These are phyloP conservation scores for Drosophila lacertosa DNA, from an alignment of 1,140 invertebrate species.

Conservation along the genomic window DNA sequence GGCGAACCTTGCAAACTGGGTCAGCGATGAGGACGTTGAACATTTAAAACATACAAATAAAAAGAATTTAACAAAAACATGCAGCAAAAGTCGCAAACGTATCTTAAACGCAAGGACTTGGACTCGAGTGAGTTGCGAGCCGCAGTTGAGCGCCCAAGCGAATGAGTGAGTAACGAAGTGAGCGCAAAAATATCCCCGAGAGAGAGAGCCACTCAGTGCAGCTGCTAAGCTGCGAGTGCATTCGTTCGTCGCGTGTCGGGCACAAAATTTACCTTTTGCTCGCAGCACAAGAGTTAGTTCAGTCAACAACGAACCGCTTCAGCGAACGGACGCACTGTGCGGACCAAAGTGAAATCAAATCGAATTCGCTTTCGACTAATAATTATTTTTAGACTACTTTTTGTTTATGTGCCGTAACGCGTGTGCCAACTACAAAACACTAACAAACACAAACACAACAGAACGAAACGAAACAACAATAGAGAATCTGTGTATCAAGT, in stretches of 20 bases:
- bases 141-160: background rate
- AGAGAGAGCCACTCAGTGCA: constrained; percentile 11
- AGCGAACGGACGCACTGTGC: constrained; percentile 67
- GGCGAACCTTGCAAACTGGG: constrained; percentile 51
- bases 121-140: constrained; percentile 5
- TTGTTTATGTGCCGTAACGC: constrained; percentile 68
- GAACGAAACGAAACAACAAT: constrained; percentile 20
- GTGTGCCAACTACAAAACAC: constrained; percentile 46
- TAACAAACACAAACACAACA: constrained; percentile 16
- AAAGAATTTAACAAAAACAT: constrained; percentile 7
- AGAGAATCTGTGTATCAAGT: background rate
- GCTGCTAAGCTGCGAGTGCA: constrained; percentile 17
- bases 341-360: constrained; percentile 30
- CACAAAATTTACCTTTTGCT: constrained; percentile 20
- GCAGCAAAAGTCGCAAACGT: constrained; percentile 52
- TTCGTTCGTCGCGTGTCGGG: background rate
- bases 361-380: constrained; percentile 45
- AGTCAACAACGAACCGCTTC: constrained; percentile 62
- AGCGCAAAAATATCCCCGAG: constrained; percentile 16
- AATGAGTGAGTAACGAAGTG: constrained; percentile 7
- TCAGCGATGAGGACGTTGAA: constrained; percentile 58
- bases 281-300: constrained; percentile 37
- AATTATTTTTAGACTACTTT: constrained; percentile 57
- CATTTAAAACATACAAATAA: constrained; percentile 41
- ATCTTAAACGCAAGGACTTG: constrained; percentile 58